A percentile compares a stretch with the other conserved stretches of the same genome.
Conservation (phyloP, 1,140 invertebrate species). For the Microplitis mediator region DNA sequence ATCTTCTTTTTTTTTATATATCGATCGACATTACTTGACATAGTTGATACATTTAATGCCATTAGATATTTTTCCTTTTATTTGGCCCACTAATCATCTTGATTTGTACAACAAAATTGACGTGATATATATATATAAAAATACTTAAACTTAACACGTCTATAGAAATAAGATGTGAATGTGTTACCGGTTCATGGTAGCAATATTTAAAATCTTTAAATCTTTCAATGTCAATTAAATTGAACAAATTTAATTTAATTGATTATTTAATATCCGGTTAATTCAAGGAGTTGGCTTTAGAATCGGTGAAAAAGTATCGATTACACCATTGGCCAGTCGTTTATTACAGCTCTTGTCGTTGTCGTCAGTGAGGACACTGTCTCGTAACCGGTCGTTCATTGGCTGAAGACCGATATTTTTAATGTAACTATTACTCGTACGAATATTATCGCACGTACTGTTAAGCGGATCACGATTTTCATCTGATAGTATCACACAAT, state of each 20-base stretch:
- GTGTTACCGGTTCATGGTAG: neutral
- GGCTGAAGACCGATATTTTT: slow-evolving; percentile 24
- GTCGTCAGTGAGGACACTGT: slow-evolving; percentile 33
- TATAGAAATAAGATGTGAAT: slow-evolving; percentile 12
- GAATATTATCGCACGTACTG: slow-evolving; percentile 4
- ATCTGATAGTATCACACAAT: slow-evolving; percentile 31
- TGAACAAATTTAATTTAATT: neutral
- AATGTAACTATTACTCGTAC: slow-evolving; percentile 21
- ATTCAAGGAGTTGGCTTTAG: slow-evolving; percentile 37
- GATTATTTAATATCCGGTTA: neutral
- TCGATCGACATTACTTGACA: neutral
- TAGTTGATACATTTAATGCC: neutral
- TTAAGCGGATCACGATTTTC: slow-evolving; percentile 45
- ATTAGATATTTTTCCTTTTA: neutral
- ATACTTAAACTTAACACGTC: slow-evolving; percentile 26
- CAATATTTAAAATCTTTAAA: neutral
- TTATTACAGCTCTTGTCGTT: slow-evolving; percentile 32
- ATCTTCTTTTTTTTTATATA: neutral
- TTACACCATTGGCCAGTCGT: slow-evolving; percentile 26
- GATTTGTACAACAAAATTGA: slow-evolving; percentile 20
- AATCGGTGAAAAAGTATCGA: slow-evolving; percentile 34
- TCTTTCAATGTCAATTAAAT: neutral
- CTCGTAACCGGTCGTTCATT: slow-evolving; percentile 37
- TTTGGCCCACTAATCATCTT: neutral
- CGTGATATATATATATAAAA: slow-evolving; percentile 20